These are phyloP conservation scores for Drepana arcuata DNA, from an alignment of 1,140 invertebrate genomes.

Conservation along the genomic window DNA sequence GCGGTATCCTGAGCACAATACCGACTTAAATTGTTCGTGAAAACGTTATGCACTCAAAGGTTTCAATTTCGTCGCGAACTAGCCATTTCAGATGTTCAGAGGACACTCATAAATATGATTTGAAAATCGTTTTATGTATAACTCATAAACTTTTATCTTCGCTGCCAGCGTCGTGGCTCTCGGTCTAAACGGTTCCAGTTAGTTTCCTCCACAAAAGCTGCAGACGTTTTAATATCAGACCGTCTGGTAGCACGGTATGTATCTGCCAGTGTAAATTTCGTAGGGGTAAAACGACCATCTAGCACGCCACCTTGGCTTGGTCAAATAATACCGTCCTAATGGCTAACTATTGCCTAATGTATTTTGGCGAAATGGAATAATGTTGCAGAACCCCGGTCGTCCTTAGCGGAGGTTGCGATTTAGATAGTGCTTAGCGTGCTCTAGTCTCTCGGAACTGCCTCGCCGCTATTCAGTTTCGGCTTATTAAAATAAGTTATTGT, in stretches of 20 bases:
- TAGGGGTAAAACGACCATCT: slow-evolving; percentile 38
- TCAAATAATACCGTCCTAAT: slow-evolving; percentile 61
- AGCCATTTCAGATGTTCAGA: slow-evolving; percentile 60
- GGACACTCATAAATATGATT: slow-evolving; percentile 66
- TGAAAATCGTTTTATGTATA: slow-evolving; percentile 70
- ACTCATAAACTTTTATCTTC: slow-evolving; percentile 68
- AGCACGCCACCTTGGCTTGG: slow-evolving; percentile 55
- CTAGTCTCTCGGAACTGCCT: slow-evolving; percentile 29
- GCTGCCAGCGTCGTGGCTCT: slow-evolving; percentile 31
- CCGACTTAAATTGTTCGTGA: slow-evolving; percentile 66
- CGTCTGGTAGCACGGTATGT: slow-evolving; percentile 33
- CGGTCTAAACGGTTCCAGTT: slow-evolving; percentile 46
- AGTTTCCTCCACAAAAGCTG: slow-evolving; percentile 56
- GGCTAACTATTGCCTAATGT: slow-evolving; percentile 63
- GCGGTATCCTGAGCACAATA: slow-evolving; percentile 53
- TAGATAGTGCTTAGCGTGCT: slow-evolving; percentile 41
- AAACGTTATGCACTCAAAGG: slow-evolving; percentile 60
- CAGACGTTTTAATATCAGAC: slow-evolving; percentile 58
- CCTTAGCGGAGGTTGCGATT: slow-evolving; percentile 45
- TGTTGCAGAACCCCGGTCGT: slow-evolving; percentile 35
- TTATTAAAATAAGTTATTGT: slow-evolving; percentile 49
- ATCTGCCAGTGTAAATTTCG: slow-evolving; percentile 59
- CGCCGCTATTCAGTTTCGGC: slow-evolving; percentile 46
- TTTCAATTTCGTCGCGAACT: slow-evolving; percentile 68
- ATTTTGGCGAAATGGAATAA: slow-evolving; percentile 62